Conservation (phyloP, 2,113 vertebrate genomes). For the Petrocephalus microphthalmus region DNA sequence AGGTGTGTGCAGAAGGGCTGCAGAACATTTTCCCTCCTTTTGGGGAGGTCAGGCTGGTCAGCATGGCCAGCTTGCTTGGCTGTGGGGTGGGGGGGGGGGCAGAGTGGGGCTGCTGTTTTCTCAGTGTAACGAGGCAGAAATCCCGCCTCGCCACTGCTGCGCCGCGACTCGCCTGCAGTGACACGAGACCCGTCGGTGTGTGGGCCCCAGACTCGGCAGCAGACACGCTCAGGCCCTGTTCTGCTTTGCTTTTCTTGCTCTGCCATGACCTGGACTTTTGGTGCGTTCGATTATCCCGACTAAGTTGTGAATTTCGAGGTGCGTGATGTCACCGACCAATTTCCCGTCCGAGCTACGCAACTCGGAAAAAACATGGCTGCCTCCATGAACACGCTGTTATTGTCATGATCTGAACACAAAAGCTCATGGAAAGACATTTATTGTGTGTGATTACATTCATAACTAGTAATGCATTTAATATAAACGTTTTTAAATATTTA, state of each 20-base stretch:
- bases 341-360: too few relatives aligned
- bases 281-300: too few relatives aligned
- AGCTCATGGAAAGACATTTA: too few relatives aligned
- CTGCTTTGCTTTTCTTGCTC: neutral
- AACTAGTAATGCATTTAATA: too few relatives aligned
- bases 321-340: too few relatives aligned
- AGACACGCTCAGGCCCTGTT: neutral
- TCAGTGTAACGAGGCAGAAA: constrained; percentile 1
- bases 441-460: too few relatives aligned
- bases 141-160: neutral
- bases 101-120: neutral
- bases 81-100: neutral
- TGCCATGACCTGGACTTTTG: neutral
- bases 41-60: neutral
- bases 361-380: too few relatives aligned
- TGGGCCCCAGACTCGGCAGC: neutral
- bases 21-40: neutral
- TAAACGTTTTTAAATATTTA: too few relatives aligned
- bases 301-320: too few relatives aligned
- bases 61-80: neutral
- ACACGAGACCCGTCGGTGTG: neutral
- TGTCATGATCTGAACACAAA: too few relatives aligned
- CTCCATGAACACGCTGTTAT: too few relatives aligned
- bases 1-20: neutral
- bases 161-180: neutral